Evolutionary conservation across 2,888 invertebrate genomes (phyloP).

Genomic region (Sphecodes monilicornis): DNA sequence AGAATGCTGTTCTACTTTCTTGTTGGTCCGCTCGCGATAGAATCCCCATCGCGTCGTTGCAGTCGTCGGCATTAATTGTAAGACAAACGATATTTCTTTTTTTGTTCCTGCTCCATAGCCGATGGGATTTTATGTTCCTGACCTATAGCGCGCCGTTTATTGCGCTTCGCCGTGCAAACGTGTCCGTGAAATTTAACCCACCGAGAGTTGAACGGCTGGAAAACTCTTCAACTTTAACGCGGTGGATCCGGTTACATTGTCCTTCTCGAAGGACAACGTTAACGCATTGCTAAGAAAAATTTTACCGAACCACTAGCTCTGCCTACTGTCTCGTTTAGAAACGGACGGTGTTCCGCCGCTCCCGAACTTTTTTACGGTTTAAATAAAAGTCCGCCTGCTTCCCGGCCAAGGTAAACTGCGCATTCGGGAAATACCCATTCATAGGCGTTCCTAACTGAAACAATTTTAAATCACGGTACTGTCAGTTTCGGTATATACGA

Average conservation of each 20-base stretch:
- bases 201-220: neutral
- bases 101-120: neutral
- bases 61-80: constrained; percentile 60
- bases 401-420: neutral
- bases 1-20: neutral
- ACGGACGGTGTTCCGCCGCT: neutral
- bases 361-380: neutral
- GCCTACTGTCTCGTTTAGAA: neutral
- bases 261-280: neutral
- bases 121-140: constrained; percentile 39
- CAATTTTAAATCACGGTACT: neutral
- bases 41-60: constrained; percentile 26
- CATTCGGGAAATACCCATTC: neutral
- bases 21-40: constrained; percentile 20
- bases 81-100: constrained; percentile 44
- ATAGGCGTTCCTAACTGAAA: neutral
- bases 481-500: neutral
- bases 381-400: neutral
- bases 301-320: neutral
- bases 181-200: neutral
- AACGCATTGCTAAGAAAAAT: neutral
- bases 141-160: constrained; percentile 45
- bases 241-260: constrained; percentile 11
- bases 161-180: constrained; percentile 40
- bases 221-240: constrained; percentile 33